Percentiles rank a stretch among this genome's conserved stretches.
phyloP scores from a whole-genome alignment of 2,797 vertebrate genomes.

The Sphenodon punctatus region DNA sequence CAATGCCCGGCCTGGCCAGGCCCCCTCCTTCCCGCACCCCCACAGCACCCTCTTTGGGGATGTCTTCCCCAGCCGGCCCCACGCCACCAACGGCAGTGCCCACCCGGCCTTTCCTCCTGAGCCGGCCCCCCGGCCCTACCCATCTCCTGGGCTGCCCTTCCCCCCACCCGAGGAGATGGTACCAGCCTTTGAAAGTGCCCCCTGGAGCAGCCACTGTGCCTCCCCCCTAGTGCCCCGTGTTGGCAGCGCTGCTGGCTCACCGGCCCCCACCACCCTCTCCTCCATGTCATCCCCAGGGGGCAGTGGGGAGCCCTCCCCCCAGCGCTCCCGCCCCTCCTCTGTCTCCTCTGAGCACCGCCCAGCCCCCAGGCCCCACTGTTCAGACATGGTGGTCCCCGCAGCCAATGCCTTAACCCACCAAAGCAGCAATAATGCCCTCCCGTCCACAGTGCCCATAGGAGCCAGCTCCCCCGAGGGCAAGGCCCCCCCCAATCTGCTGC shows the following conservation, averaged over 20 bases:
- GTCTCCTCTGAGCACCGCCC: slow-evolving; percentile 81
- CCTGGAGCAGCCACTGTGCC: slow-evolving; percentile 34
- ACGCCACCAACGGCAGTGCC: slow-evolving; percentile 49
- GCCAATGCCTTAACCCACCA: slow-evolving; percentile 54
- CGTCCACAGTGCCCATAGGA: slow-evolving; percentile 81
- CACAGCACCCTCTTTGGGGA: slow-evolving; percentile 56
- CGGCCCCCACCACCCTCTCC: slow-evolving; percentile 79
- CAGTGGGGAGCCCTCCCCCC: slow-evolving; percentile 71
- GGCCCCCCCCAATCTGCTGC: slow-evolving; percentile 61
- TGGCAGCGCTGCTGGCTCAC: slow-evolving; percentile 26
- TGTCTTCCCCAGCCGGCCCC: slow-evolving; percentile 25
- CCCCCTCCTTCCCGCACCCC: slow-evolving; percentile 34
- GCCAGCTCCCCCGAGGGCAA: slow-evolving; percentile 76
- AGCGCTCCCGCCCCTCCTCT: slow-evolving; percentile 81
- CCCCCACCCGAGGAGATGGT: neutral
- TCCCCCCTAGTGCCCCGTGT: slow-evolving; percentile 8
- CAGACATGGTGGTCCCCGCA: neutral
- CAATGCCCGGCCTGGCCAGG: slow-evolving; percentile 30
- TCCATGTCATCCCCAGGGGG: slow-evolving; percentile 64
- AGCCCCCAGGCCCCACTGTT: slow-evolving; percentile 57
- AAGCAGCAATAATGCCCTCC: slow-evolving; percentile 56
- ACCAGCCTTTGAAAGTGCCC: slow-evolving; percentile 12
- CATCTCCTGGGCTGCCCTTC: slow-evolving; percentile 62
- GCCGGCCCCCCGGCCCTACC: slow-evolving; percentile 55
- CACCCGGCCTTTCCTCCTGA: slow-evolving; percentile 47